Conservation (phyloP, 2,113 vertebrate genomes). For the Pachyramphus minor region DNA sequence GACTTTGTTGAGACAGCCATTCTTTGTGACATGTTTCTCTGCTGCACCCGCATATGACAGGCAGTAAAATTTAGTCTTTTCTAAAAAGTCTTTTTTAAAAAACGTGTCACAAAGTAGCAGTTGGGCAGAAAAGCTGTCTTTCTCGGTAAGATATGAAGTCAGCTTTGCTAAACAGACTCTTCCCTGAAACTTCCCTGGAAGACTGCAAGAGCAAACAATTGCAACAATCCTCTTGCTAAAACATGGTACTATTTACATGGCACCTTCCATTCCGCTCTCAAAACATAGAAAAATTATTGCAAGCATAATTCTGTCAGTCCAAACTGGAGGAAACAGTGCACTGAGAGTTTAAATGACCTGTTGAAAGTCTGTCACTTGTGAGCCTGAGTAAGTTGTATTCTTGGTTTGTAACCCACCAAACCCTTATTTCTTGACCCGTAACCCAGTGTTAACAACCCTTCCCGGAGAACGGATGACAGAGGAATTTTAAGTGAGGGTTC, state of each 20-base stretch:
- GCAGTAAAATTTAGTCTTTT: not conserved
- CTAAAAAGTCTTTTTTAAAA: not conserved
- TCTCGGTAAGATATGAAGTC: not conserved
- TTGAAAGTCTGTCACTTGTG: accelerated
- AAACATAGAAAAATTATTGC: not conserved
- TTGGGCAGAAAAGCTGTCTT: not conserved
- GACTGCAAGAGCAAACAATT: not conserved
- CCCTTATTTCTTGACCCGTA: not conserved
- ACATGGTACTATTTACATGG: not conserved
- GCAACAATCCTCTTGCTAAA: not conserved
- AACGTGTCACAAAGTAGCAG: not conserved
- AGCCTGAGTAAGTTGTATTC: not conserved
- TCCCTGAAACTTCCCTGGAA: not conserved
- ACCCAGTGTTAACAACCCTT: not conserved
- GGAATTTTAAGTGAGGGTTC: not conserved
- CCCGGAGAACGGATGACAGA: not conserved
- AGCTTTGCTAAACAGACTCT: not conserved
- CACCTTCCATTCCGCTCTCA: not conserved
- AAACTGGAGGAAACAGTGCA: not conserved
- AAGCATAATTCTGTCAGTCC: not conserved
- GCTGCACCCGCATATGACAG: not conserved
- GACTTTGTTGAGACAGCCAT: not conserved
- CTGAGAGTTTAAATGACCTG: not conserved
- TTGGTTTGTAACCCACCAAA: not conserved
- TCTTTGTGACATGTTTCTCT: not conserved